phyloP scores from a whole-genome alignment of 2,113 vertebrate species.

The Nannospalax galili region DNA sequence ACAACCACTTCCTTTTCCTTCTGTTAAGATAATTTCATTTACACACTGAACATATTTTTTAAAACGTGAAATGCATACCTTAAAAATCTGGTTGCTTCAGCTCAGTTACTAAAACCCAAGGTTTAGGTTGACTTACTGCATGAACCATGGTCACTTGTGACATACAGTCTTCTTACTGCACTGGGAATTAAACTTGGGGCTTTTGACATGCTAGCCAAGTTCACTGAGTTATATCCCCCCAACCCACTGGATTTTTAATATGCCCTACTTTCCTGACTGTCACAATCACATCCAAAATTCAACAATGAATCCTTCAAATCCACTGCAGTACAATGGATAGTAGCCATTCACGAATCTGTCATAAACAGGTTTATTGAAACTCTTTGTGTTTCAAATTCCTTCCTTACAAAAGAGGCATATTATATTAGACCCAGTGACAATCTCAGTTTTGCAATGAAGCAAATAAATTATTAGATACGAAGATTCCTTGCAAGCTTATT shows the following conservation, averaged over 20 bases:
- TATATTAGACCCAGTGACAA: background rate
- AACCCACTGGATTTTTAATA: background rate
- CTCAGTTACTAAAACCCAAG: background rate
- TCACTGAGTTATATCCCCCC: background rate
- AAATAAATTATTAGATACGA: conserved; percentile 4
- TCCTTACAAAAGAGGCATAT: background rate
- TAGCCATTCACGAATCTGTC: background rate
- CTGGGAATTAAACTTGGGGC: background rate
- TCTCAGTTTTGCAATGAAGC: background rate
- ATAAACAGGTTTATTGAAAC: background rate
- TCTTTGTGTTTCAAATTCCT: conserved; percentile 26
- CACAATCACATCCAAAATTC: background rate
- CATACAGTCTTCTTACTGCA: background rate
- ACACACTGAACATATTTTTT: background rate
- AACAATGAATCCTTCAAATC: conserved; percentile 7
- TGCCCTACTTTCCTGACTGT: background rate
- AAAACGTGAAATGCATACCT: conserved; percentile 26
- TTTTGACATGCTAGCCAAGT: background rate
- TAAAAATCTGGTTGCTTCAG: background rate
- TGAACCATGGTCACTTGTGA: background rate
- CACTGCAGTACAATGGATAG: background rate
- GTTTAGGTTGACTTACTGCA: background rate
- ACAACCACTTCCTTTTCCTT: conserved; percentile 30
- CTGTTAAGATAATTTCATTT: conserved; percentile 11
- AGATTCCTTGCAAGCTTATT: background rate